A percentile compares a stretch with the other conserved stretches of the same genome.
These are phyloP conservation scores for Hestina assimilis DNA, from an alignment of 1,140 invertebrate genomes.

Conservation along the genomic window DNA sequence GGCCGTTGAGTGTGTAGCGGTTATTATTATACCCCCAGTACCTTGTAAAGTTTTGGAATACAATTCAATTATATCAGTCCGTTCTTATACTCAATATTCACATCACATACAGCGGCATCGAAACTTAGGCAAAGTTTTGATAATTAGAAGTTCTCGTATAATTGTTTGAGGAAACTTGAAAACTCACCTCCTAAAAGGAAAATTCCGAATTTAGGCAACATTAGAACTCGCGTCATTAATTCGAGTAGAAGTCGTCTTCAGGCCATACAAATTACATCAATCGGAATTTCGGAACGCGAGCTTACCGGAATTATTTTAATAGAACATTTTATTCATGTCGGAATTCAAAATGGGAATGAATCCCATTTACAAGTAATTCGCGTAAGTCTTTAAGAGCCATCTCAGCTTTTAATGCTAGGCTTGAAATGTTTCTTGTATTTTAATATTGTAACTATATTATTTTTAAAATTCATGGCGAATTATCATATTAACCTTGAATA, in stretches of 20 bases:
- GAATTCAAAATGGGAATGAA: neutral
- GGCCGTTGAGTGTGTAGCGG: too few relatives aligned
- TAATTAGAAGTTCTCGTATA: too few relatives aligned
- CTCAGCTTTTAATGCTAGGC: neutral
- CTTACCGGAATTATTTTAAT: constrained; percentile 14
- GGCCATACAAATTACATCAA: constrained; percentile 18
- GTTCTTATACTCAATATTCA: constrained; percentile 8
- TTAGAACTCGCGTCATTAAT: constrained; percentile 19
- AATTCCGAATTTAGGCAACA: constrained; percentile 13
- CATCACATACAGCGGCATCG: neutral
- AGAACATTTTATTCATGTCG: constrained; percentile 7
- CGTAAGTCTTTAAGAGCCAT: neutral
- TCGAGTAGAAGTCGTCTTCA: constrained; percentile 15
- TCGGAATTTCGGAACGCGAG: constrained; percentile 17
- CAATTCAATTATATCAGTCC: neutral
- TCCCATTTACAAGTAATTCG: constrained; percentile 9
- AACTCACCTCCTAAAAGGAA: constrained; percentile 3
- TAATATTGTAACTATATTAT: too few relatives aligned
- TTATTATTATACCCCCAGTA: neutral
- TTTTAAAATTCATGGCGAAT: constrained; percentile 21
- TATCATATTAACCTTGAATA: too few relatives aligned
- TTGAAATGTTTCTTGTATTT: too few relatives aligned
- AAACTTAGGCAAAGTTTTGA: constrained; percentile 4
- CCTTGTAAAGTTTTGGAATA: neutral
- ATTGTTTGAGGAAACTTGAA: constrained; percentile 1